A percentile compares a stretch with the other conserved stretches of the same genome.
These are phyloP conservation scores for Peucedramus taeniatus DNA, from an alignment of 2,113 vertebrate species.

Conservation along the genomic window DNA sequence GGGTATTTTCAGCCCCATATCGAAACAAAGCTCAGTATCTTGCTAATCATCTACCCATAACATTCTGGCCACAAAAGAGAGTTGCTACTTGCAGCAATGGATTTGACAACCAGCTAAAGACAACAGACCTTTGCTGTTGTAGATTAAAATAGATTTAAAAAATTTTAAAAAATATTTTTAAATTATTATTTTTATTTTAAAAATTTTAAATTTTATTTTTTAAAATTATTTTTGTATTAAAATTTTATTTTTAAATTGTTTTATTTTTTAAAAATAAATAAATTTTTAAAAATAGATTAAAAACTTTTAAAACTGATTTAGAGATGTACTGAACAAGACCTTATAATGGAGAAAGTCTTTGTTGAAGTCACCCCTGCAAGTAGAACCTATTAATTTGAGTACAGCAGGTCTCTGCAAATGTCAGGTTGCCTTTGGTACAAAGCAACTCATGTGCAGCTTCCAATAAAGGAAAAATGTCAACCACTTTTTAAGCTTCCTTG, in stretches of 20 bases:
- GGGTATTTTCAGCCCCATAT: background rate
- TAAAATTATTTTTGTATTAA: too few species aligned
- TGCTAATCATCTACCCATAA: background rate
- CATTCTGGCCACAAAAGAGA: background rate
- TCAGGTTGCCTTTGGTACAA: background rate
- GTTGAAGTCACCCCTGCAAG: background rate
- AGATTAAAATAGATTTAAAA: constrained; percentile 1
- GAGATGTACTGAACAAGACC: background rate
- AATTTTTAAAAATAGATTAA: background rate
- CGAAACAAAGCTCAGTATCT: background rate
- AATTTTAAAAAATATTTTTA: background rate
- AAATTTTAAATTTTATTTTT: too few species aligned
- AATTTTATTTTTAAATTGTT: too few species aligned
- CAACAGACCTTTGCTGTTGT: background rate
- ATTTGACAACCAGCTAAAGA: background rate
- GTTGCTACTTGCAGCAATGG: background rate
- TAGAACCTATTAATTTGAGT: background rate
- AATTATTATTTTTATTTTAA: too few species aligned
- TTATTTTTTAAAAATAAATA: too few species aligned
- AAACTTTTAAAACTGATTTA: background rate
- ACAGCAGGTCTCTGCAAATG: constrained; percentile 4
- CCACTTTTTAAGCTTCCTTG: background rate
- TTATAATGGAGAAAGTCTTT: background rate
- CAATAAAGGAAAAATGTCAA: background rate
- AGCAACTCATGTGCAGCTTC: background rate